phyloP scores from a whole-genome alignment of 2,797 vertebrate genomes.

The Labroides dimidiatus region DNA sequence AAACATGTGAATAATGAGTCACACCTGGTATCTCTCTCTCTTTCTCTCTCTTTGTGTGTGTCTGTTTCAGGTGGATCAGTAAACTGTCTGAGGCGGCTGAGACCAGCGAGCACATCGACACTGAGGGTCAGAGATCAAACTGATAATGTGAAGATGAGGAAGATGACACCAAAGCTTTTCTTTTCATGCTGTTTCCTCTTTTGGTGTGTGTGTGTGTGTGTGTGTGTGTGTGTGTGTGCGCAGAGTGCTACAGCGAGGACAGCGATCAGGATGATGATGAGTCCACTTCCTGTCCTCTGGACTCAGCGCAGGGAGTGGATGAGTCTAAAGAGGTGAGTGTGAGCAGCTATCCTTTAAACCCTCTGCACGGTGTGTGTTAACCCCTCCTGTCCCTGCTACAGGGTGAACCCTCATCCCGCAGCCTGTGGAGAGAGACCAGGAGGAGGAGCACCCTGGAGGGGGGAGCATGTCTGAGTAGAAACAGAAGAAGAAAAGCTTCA shows the following conservation, averaged over 20 bases:
- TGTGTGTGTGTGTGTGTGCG: neutral
- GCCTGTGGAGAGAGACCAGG: neutral
- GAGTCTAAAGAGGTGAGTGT: slow-evolving; percentile 18
- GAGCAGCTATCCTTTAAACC: too few relatives aligned
- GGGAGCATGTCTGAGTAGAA: neutral
- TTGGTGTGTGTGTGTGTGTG: neutral
- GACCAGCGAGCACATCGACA: neutral
- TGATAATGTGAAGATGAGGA: too few relatives aligned
- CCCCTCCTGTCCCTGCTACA: neutral
- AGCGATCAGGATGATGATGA: slow-evolving; percentile 43
- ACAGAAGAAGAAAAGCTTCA: neutral
- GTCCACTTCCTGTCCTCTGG: neutral
- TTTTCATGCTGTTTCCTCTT: too few relatives aligned
- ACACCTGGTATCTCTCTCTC: too few relatives aligned
- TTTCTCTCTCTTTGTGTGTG: neutral
- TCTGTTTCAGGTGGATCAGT: slow-evolving; percentile 48
- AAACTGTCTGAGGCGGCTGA: slow-evolving; percentile 39
- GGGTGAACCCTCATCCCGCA: too few relatives aligned
- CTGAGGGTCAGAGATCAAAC: slow-evolving; percentile 36
- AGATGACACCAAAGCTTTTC: too few relatives aligned
- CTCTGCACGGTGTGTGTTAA: neutral
- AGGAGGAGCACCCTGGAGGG: neutral
- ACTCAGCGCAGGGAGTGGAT: neutral
- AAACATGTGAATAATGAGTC: neutral
- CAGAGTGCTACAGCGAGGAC: slow-evolving; percentile 55